Base-by-base conservation (phyloP, 2,888 invertebrate species). In the Urechis unicinctus region DNA sequence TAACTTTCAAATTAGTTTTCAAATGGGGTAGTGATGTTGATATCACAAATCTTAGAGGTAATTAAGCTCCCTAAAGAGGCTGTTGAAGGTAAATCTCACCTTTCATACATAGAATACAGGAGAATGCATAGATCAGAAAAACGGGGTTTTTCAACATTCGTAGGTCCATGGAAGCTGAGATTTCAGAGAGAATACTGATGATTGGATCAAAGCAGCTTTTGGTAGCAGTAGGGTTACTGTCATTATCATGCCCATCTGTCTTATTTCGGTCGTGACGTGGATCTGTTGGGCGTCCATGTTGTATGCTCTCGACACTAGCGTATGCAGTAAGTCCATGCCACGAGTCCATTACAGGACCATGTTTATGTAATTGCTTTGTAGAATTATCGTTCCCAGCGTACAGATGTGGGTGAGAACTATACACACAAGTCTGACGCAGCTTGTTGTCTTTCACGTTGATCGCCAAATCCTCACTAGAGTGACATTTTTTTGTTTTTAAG, bases 61-160 rank as follows among this genome's bases (percentile, higher is more conserved):
- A n/a, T n/a, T n/a, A n/a, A 36, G 13, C 41, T 13, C 41, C 9
- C 9, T 13, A 36, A 9, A 36, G 9, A 9, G 13, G 13, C 13
- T 9, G 9, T 21, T 45, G 13, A 45, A 6, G 17, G 6, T 6
- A 6, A 22, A 45, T 3, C 67, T 63, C 63, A 72, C 72, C 72
- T 50, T 67, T 63, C 72, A 72, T 72, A 53, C 68, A 69, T 0
- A 72, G 64, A 49, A 70, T 66, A 59, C 71, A 72, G 1, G 71
- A 69, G 2, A 62, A n/a, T 0, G 68, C 66, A 49, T 74, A 74
- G 3, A 73, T 55, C 21, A 71, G 54, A 76, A 96, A 96, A 0
- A 92, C 88, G 0, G 89, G 89, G 36, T 92, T 92, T 71, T 84
- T 85, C 53, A 97, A 82, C 1, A 96, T 80, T 52, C 86, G 86